phyloP scores from a whole-genome alignment of 2,888 invertebrate genomes.

The Leucania comma region DNA sequence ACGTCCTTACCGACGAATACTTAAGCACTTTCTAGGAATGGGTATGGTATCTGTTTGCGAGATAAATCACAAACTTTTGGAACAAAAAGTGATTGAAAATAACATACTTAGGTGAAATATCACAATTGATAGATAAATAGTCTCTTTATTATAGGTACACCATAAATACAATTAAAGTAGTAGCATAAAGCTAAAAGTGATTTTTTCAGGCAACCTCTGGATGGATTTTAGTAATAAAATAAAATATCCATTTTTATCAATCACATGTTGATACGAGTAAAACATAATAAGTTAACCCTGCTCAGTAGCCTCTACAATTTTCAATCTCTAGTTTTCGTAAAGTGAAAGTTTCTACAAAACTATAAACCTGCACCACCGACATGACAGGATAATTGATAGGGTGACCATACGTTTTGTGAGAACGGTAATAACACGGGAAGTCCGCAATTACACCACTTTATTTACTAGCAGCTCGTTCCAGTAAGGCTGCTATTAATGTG shows the following conservation, averaged over 20 bases:
- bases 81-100: background rate
- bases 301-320: background rate
- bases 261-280: background rate
- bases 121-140: background rate
- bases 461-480: conserved; percentile 56
- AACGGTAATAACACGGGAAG: conserved; percentile 76
- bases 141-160: too few species aligned
- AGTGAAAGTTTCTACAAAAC: conserved; percentile 50
- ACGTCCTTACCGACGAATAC: background rate
- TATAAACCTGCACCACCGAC: conserved; percentile 57
- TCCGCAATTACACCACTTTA: conserved; percentile 73
- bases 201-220: too few species aligned
- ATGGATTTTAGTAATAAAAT: too few species aligned
- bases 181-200: too few species aligned
- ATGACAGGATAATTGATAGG: conserved; percentile 71
- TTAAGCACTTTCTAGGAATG: background rate
- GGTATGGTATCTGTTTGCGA: background rate
- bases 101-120: background rate
- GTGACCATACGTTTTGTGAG: conserved; percentile 66
- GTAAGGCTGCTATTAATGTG: conserved; percentile 58
- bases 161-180: too few species aligned
- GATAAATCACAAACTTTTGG: background rate
- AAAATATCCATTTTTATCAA: too few species aligned
- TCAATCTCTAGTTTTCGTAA: background rate
- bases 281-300: too few species aligned